Evolutionary conservation across 1,140 invertebrate species (phyloP).

Genomic region (Leptestheria dahalacensis): DNA sequence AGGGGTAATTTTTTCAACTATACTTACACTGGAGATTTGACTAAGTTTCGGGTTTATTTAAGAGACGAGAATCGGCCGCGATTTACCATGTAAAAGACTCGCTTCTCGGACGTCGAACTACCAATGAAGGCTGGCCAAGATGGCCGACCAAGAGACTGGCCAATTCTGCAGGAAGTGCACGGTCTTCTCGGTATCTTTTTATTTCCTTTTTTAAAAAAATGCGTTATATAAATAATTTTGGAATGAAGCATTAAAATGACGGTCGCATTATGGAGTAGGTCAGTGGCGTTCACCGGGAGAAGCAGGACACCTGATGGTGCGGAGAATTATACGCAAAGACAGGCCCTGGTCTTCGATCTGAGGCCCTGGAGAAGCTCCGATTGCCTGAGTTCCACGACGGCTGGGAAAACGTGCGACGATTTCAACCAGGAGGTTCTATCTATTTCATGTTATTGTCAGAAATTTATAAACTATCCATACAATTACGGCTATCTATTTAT

Average conservation of each 20-base stretch:
- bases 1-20: neutral
- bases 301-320: neutral
- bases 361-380: constrained; percentile 9
- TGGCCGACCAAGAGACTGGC: neutral
- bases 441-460: too few species aligned
- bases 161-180: neutral
- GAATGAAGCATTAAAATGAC: too few species aligned
- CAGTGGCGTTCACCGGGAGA: neutral
- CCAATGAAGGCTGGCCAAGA: neutral
- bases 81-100: too few species aligned
- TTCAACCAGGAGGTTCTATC: neutral
- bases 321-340: too few species aligned
- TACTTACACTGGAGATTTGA: too few species aligned
- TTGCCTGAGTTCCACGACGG: constrained; percentile 2
- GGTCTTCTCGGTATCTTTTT: neutral
- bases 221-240: too few species aligned
- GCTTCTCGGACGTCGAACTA: neutral
- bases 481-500: too few species aligned
- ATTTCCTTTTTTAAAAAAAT: neutral
- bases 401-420: neutral
- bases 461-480: too few species aligned
- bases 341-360: constrained; percentile 8
- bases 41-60: too few species aligned
- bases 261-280: too few species aligned
- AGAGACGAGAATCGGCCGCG: too few species aligned